Base-by-base conservation (phyloP, 1,140 invertebrate genomes). In the Mamestra configurata region DNA sequence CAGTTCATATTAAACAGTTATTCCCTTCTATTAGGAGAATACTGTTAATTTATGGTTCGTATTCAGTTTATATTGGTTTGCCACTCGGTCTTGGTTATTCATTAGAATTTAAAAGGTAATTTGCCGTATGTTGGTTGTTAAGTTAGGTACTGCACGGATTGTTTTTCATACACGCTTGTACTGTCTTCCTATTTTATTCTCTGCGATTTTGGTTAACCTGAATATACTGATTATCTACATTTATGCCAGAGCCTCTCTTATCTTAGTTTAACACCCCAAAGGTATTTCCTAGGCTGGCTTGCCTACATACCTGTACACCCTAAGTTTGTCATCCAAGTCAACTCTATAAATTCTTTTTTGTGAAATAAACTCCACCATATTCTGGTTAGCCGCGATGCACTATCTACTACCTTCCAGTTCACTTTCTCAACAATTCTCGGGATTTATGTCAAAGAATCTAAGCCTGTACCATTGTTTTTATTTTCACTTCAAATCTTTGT, bases 401-500 rank as follows among this genome's bases (percentile, higher is more conserved):
- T 57, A 43, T 73, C 66, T 59, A 11, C 43, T 51, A 7, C 37
- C 51, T 72, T 22, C 51, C 46, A 46, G 57, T 49, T 31, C 57
- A 49, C 51, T 55, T 61, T 57, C 66, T 71, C 31, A 57, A 31
- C 53, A 70, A 57, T 31, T n/a, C 64, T 70, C 40, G 2, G 24
- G 57, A 73, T 79, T 55, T 64, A 79, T 75, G 59, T 53, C 78
- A 43, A 37, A 73, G 64, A 53, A 53, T 40, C 22, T 66, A 75
- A 57, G 24, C 24, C 70, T 53, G 61, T 3, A 37, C 76, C 57
- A 79, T 77, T 79, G 78, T 79, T 77, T 66, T 72, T 72, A 72
- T 76, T 73, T 84, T 83, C 82, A 82, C 79, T 82, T 83, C 72
- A 86, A 82, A 86, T 83, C 78, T 57, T 78, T 79, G 80, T 86